Percentiles rank a stretch among this genome's conserved stretches.
These are phyloP conservation scores for Macrosoma leucophasiata DNA, from an alignment of 2,888 invertebrate genomes.

Conservation along the genomic window DNA sequence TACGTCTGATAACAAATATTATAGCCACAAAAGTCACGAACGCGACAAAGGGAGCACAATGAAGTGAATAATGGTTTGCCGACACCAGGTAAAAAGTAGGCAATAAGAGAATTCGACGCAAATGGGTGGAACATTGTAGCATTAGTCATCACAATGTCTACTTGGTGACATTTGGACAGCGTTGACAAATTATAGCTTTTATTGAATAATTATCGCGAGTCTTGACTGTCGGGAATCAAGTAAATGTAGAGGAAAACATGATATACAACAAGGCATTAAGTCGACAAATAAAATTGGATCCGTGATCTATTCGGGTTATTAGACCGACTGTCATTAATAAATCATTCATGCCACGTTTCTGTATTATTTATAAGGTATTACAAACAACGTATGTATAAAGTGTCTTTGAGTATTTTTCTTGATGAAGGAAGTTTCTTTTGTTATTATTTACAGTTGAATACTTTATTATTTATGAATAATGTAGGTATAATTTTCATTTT, in stretches of 20 bases:
- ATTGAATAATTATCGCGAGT: constrained; percentile 66
- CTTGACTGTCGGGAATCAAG: constrained; percentile 41
- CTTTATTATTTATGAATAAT: no score
- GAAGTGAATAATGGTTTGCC: constrained; percentile 58
- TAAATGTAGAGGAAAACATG: constrained; percentile 39
- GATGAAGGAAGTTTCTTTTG: no score
- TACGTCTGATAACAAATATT: constrained; percentile 10
- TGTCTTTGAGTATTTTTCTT: no score
- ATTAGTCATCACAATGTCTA: constrained; percentile 67
- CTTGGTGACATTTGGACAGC: constrained; percentile 64
- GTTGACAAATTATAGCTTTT: constrained; percentile 66
- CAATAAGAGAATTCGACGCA: constrained; percentile 58
- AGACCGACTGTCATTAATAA: no score
- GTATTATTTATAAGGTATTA: no score
- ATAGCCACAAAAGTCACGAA: constrained; percentile 36
- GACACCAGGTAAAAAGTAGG: constrained; percentile 65
- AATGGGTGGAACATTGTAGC: constrained; percentile 60
- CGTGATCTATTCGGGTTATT: no score
- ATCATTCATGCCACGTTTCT: no score
- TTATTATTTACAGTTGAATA: no score
- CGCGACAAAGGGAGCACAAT: constrained; percentile 49
- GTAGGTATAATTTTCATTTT: no score
- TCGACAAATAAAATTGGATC: no score
- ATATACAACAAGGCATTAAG: constrained; percentile 25
- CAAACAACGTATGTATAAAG: no score